These are phyloP conservation scores for Lasius platythorax DNA, from an alignment of 2,888 invertebrate genomes.

Conservation along the genomic window DNA sequence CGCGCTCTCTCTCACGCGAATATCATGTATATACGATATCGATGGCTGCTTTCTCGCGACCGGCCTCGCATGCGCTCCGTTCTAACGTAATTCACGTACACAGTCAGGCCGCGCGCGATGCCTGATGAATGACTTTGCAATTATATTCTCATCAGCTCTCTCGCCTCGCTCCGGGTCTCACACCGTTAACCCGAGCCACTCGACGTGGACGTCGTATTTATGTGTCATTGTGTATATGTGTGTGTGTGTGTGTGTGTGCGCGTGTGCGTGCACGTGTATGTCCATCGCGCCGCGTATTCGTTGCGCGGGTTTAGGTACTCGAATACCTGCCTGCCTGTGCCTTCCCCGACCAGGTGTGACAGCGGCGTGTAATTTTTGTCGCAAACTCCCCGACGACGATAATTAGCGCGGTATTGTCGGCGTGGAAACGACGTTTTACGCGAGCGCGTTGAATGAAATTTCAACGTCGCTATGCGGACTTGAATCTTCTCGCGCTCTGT, in stretches of 20 bases:
- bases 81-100: conserved; percentile 73
- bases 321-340: conserved; percentile 16
- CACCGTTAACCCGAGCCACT: conserved; percentile 58
- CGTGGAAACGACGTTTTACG: conserved; percentile 58
- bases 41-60: conserved; percentile 45
- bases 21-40: conserved; percentile 24
- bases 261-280: conserved; percentile 13
- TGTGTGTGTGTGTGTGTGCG: background rate
- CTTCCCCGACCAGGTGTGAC: conserved; percentile 49
- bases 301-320: conserved; percentile 31
- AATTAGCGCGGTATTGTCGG: conserved; percentile 60
- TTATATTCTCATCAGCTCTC: conserved; percentile 76
- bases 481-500: background rate
- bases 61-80: conserved; percentile 61
- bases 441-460: conserved; percentile 42
- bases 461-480: conserved; percentile 28
- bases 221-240: background rate
- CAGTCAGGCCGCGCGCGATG: conserved; percentile 58
- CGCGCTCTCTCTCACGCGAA: conserved; percentile 17
- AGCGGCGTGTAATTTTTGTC: conserved; percentile 47
- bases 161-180: conserved; percentile 48
- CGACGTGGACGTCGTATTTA: conserved; percentile 26
- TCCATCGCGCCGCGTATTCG: conserved; percentile 11
- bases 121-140: conserved; percentile 81
- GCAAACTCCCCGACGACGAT: conserved; percentile 21